Base-by-base conservation (phyloP, 2,888 invertebrate genomes). In the Troilus luridus region DNA sequence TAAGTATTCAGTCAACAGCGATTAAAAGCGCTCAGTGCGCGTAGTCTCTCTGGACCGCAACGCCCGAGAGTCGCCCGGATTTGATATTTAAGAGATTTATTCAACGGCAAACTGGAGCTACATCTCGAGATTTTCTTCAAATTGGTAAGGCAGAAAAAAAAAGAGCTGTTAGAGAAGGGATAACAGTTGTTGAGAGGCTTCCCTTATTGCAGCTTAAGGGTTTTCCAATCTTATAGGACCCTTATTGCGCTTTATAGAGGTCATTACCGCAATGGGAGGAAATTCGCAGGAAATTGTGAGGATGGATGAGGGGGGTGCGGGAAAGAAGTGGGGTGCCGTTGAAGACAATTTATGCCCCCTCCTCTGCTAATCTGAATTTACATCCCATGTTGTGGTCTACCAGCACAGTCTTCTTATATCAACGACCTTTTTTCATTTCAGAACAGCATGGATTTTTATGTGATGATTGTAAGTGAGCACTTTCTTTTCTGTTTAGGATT, bases 221-320 rank as follows among this genome's bases (percentile, higher is more conserved):
- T 85, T 85, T 85, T 85, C 85, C 85, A 85, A 85, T 85, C 85
- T 85, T 85, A 77, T 77, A 41, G 72, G 72, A 41, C 41, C 72
- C 85, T 85, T 58, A 54, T 56, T 85, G 56, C 85, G 56, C 85
- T 85, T 85, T 85, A 85, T 85, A 85, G 85, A n/a, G n/a, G 85
- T 56, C 85, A 56, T 85, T 85, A 85, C 85, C 56, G 85, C 85
- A 85, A 85, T 85, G 85, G 85, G 54, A 85, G 85, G 85, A 85
- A 85, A 85, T 85, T 85, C 56, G 85, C 85, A 85, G 85, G 85
- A 85, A 85, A 85, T 85, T 85, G 85, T 56, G 12, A 56, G 56
- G 85, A 85, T 85, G 85, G 85, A 58, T 85, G 56, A 54, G 56
- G 85, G 85, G n/a, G 17, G 56, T 2, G 21, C 2, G 56, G 85